Evolutionary conservation across 2,797 vertebrate genomes (phyloP), one percentile per base, ranked within the genome.

Genomic region (Molossus alvarezi): DNA sequence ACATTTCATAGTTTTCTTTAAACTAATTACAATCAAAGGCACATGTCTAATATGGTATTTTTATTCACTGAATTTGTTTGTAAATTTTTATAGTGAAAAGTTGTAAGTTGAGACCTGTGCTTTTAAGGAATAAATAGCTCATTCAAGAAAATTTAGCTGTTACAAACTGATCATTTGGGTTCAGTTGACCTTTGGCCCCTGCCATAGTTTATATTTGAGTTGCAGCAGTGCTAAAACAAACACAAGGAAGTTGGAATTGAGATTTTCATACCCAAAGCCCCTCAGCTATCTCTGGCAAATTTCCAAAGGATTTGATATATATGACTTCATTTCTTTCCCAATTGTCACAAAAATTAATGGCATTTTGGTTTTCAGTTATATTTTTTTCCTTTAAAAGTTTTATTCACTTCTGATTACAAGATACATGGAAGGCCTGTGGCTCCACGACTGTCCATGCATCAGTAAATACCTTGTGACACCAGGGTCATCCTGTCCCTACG

Each of bases 371-470:
- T 57, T 6, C 33, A 21, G 48, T 10, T 62, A 62, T 25, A 45
- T 64, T n/a, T 12, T 76, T 76, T 76, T 53, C 48, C n/a, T 87
- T 95, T 6, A 64, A 69, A 94, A 91, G 73, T 67, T 96, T 95
- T 96, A 96, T 96, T 97, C 8, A 17, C 14, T 81, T 69, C 8
- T 45, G 37, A 53, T 94, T 27, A 94, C 81, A 95, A 57, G 27
- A 45, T 53, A 77, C 33, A n/a, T 2, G 53, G 64, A 51, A 91
- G 27, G 51, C 20, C 64, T 41, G 29, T 13, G 15, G 23, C 29
- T 62, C 53, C 15, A 64, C 2, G 13, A 6, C 27, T 15, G 29
- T 9, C 27, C 48, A 0, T 2, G 11, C 2, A 37, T 29, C 11
- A 55, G 6, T 7, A 25, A 53, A 14, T 14, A 14, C n/a, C 29